Evolutionary conservation across 2,113 vertebrate species (phyloP).

Genomic region (Phodopus roborovskii): DNA sequence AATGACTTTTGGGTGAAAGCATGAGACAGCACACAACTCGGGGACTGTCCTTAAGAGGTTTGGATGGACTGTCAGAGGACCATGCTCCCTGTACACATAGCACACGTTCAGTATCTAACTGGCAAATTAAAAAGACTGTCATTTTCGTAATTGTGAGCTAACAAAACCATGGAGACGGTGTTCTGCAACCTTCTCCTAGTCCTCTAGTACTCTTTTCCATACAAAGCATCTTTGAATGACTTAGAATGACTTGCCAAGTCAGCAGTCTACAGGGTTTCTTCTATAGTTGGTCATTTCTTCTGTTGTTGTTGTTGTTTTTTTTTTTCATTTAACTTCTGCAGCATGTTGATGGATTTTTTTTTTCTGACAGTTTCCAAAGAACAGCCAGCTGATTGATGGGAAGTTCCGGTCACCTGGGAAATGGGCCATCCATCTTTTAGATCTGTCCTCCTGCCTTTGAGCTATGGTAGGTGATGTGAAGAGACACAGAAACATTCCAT

Average conservation of each 20-base stretch:
- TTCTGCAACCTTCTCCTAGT: background rate
- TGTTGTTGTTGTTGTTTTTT: background rate
- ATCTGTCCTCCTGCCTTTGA: background rate
- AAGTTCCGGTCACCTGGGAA: background rate
- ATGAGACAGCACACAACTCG: background rate
- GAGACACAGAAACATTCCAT: background rate
- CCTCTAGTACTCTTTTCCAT: background rate
- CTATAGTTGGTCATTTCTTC: background rate
- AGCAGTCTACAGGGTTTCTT: background rate
- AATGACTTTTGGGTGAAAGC: background rate
- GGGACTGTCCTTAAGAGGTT: background rate
- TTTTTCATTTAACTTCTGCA: background rate
- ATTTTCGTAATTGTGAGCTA: background rate
- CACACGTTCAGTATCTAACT: background rate
- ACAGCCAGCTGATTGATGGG: background rate
- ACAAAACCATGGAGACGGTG: background rate
- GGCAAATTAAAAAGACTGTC: background rate
- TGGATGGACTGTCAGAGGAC: background rate
- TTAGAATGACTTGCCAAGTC: background rate
- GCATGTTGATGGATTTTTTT: background rate
- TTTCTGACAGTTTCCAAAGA: background rate
- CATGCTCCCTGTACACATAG: background rate
- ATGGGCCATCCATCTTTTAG: background rate
- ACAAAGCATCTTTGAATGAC: background rate
- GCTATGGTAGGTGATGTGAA: too few species aligned